Evolutionary conservation across 2,797 vertebrate genomes (phyloP).

Genomic region (Arremon brunneinucha): DNA sequence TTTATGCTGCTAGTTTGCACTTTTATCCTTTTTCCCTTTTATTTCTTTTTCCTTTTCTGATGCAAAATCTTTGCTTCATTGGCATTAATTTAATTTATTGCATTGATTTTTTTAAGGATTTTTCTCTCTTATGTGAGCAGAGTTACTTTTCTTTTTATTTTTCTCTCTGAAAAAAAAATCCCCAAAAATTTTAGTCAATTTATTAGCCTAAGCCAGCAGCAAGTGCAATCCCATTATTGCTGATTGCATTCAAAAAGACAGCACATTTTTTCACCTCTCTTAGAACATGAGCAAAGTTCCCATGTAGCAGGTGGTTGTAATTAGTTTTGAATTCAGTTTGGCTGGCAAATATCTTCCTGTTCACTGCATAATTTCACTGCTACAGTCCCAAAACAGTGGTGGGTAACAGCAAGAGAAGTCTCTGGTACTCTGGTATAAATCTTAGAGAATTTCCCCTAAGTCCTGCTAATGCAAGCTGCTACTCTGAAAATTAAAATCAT

Average conservation of each 20-base stretch:
- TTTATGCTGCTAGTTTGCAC: background rate
- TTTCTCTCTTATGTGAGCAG: background rate
- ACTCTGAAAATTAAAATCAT: background rate
- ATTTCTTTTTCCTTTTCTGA: background rate
- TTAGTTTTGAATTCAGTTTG: conserved; percentile 53
- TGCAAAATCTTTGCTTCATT: background rate
- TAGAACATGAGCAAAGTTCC: background rate
- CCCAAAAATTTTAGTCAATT: background rate
- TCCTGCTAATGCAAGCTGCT: background rate
- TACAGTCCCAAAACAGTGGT: background rate
- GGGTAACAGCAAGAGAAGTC: background rate
- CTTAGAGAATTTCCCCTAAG: background rate
- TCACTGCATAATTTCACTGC: background rate
- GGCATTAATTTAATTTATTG: background rate
- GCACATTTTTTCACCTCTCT: conserved; percentile 30
- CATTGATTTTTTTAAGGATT: background rate
- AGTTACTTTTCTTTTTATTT: background rate
- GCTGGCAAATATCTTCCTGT: conserved; percentile 38
- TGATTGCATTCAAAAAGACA: conserved; percentile 52
- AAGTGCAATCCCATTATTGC: conserved; percentile 37
- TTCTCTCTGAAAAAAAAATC: background rate
- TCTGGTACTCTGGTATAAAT: background rate
- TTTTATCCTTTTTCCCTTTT: background rate
- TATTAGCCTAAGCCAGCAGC: conserved; percentile 15
- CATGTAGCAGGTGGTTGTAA: conserved; percentile 64